A percentile compares a stretch with the other conserved stretches of the same genome.
phyloP scores from a whole-genome alignment of 1,140 invertebrate species.

The Elysia chlorotica region DNA sequence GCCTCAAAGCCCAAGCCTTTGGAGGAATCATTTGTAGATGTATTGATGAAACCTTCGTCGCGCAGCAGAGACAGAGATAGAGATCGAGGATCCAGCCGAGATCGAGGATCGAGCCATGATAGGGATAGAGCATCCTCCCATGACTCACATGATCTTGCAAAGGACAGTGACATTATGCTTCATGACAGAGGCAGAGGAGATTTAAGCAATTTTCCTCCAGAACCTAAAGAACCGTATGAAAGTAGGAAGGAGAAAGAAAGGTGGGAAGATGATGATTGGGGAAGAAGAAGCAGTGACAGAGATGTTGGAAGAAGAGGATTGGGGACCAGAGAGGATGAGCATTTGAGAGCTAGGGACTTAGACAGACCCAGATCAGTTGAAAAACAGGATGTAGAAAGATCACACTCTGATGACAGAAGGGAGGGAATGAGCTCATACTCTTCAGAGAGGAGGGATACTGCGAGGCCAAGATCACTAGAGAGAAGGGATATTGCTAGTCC shows the following conservation, averaged over 20 bases:
- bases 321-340: constrained; percentile 23
- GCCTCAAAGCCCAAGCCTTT: neutral
- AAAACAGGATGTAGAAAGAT: no score
- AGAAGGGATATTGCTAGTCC: no score
- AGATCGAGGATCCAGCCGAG: neutral
- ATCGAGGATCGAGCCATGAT: neutral
- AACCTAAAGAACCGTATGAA: constrained; percentile 35
- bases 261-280: constrained; percentile 27
- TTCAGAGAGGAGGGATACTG: no score
- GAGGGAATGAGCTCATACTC: no score
- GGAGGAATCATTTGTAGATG: constrained; percentile 13
- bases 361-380: no score
- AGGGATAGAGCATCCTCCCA: neutral
- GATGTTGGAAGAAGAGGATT: constrained; percentile 23
- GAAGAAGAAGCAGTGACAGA: constrained; percentile 17
- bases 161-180: constrained; percentile 20
- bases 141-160: neutral
- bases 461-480: no score
- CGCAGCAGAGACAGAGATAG: neutral
- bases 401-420: no score
- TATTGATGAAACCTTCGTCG: constrained; percentile 10
- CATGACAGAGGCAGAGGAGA: no score
- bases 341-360: constrained; percentile 23
- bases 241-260: constrained; percentile 27
- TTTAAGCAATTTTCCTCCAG: constrained; percentile 32